Percentiles rank a stretch among this genome's conserved stretches.
phyloP scores from a whole-genome alignment of 2,797 vertebrate genomes.

The Neosalanx taihuensis region DNA sequence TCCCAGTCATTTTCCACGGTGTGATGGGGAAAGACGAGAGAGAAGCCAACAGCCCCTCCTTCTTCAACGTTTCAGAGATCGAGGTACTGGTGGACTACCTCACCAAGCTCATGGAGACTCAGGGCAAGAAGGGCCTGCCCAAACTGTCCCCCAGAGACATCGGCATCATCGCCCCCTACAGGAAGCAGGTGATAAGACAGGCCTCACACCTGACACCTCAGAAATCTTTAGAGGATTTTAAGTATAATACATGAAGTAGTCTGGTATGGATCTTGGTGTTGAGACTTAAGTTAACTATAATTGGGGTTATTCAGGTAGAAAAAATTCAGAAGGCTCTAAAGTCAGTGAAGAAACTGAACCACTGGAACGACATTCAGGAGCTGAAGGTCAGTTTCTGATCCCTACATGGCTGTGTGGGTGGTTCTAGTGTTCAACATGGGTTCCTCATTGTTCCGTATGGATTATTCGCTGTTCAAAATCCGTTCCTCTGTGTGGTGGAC shows the following conservation, averaged over 20 bases:
- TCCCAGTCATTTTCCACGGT: slow-evolving; percentile 91
- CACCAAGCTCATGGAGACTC: slow-evolving; percentile 74
- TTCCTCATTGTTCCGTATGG: not conserved
- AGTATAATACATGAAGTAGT: too few relatives aligned
- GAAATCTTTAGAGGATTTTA: too few relatives aligned
- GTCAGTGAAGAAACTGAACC: slow-evolving; percentile 57
- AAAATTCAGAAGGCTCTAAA: slow-evolving; percentile 85
- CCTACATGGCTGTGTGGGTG: not conserved
- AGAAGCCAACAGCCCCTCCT: slow-evolving; percentile 88
- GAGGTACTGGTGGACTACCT: slow-evolving; percentile 80
- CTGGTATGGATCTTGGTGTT: too few relatives aligned
- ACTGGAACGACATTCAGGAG: slow-evolving; percentile 74
- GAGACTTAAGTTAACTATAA: too few relatives aligned
- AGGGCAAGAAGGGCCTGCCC: slow-evolving; percentile 76
- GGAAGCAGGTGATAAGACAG: slow-evolving; percentile 82
- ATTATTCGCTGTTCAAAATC: too few relatives aligned
- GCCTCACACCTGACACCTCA: not conserved
- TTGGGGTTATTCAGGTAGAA: slow-evolving; percentile 76
- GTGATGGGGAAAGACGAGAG: slow-evolving; percentile 87
- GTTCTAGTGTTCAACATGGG: not conserved
- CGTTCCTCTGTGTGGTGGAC: too few relatives aligned
- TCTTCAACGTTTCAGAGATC: slow-evolving; percentile 89
- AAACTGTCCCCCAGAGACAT: slow-evolving; percentile 76
- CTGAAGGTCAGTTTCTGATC: slow-evolving; percentile 73
- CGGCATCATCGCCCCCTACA: slow-evolving; percentile 89